These are phyloP conservation scores for Dipodomys ordii DNA, from an alignment of 2,113 vertebrate genomes.

Conservation along the genomic window DNA sequence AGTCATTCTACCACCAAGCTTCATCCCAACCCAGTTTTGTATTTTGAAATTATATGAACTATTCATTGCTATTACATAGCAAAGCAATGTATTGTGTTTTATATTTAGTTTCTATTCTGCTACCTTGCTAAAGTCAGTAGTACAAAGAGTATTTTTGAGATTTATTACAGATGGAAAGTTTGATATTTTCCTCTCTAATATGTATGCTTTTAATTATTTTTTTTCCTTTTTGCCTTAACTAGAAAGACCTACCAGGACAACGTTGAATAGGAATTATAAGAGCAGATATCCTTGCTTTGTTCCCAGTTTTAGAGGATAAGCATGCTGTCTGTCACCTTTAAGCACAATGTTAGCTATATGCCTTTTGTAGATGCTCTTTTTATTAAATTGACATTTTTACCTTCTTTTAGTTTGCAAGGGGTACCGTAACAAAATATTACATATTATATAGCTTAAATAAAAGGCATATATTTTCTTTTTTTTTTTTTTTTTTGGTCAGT, in stretches of 20 bases:
- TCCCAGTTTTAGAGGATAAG: neutral
- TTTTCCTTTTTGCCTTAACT: slow-evolving; percentile 4
- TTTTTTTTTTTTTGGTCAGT: too few species aligned
- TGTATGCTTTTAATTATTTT: neutral
- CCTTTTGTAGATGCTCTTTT: neutral
- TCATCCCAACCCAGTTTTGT: neutral
- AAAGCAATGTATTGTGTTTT: slow-evolving; percentile 5
- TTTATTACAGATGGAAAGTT: neutral
- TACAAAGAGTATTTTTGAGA: neutral
- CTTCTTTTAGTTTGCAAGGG: neutral
- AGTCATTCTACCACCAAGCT: neutral
- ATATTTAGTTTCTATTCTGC: neutral
- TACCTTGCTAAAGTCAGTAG: slow-evolving; percentile 26
- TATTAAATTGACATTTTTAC: neutral
- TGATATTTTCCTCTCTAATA: neutral
- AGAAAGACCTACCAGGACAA: neutral
- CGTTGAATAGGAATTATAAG: neutral
- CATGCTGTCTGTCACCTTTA: neutral
- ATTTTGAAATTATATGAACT: neutral
- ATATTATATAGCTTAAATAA: neutral
- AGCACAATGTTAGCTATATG: neutral
- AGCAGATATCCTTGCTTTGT: neutral
- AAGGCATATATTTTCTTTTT: neutral
- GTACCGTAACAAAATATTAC: neutral
- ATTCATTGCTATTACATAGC: neutral